Evolutionary conservation across 2,797 vertebrate genomes (phyloP).

Genomic region (Lates japonicus): DNA sequence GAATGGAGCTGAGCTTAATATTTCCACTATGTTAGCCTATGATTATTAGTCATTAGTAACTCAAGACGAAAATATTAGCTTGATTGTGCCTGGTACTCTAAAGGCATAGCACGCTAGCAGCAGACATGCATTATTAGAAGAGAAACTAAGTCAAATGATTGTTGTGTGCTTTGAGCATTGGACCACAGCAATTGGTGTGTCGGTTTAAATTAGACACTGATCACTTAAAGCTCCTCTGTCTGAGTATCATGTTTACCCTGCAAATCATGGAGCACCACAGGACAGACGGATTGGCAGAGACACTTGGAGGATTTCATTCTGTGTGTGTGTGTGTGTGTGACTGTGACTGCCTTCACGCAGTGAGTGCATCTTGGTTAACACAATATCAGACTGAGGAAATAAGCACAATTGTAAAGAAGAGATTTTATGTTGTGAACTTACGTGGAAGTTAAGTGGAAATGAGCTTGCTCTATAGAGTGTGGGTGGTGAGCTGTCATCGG

Average conservation of each 20-base stretch:
- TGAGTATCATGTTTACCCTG: slow-evolving; percentile 77
- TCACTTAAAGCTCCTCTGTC: slow-evolving; percentile 65
- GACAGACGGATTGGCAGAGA: slow-evolving; percentile 36
- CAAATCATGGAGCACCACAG: slow-evolving; percentile 60
- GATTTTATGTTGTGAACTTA: background rate
- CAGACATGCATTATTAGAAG: slow-evolving; percentile 69
- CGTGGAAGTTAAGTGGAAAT: background rate
- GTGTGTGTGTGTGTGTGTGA: background rate
- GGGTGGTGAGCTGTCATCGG: background rate
- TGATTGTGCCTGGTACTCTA: slow-evolving; percentile 68
- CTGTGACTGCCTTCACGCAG: background rate
- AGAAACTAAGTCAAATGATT: slow-evolving; percentile 71
- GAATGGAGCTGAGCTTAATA: slow-evolving; percentile 42
- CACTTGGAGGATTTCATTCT: slow-evolving; percentile 13
- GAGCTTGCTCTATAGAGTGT: background rate
- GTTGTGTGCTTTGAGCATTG: slow-evolving; percentile 73
- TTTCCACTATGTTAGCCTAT: slow-evolving; percentile 71
- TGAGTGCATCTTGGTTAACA: background rate
- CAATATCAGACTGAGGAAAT: slow-evolving; percentile 2
- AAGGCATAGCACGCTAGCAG: slow-evolving; percentile 30
- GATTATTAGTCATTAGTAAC: slow-evolving; percentile 76
- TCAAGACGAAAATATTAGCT: slow-evolving; percentile 66
- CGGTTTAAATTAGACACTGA: slow-evolving; percentile 77
- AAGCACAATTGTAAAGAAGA: background rate
- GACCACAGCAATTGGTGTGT: slow-evolving; percentile 74